Evolutionary conservation across 64 coral and sea anemone genomes (phyloP), one percentile per base, ranked within the genome.

Genomic region (Montipora foliosa): DNA sequence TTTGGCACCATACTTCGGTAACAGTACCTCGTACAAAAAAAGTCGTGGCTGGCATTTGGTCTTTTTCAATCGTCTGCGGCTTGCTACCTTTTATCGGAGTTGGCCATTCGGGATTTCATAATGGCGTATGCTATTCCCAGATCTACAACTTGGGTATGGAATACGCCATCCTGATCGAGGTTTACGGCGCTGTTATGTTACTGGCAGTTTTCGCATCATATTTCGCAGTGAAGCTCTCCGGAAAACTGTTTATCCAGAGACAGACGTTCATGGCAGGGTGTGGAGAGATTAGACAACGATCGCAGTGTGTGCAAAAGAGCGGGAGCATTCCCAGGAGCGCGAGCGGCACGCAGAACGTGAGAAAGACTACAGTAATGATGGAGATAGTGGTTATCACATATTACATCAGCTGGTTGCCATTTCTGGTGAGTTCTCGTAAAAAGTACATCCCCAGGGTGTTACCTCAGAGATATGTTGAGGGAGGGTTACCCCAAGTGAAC

Each of bases 321-420:
- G n/a, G 5, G 37, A 11, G 50, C 7, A 15, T 22, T 5, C 45
- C 45, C 12, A 37, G 49, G 8, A 88, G 67, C n/a, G 72, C 92
- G 0, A 87, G 91, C 69, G 97, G 95, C 5, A 84, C 96, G 8
- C 76, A 82, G 77, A 92, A 84, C 52, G 92, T 96, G 10, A 67
- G 76, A 9, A 90, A 81, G 47, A 77, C 96, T 46, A 88, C 95
- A 0, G 69, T 78, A 0, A 96, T 96, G 91, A 96, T 99, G 95
- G 80, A 76, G 9, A 68, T 94, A 13, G 97, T 99, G 1, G 93
- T 96, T 2, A 44, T 99, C 11, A 13, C 96, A 21, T 99, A 99
- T 76, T 99, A 96, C 50, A 84, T 99, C 21, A 99, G 92, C 74
- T 99, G 94, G 94, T 44, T 99, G n/a, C 97, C 97, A 16, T 93